Evolutionary conservation across 2,797 vertebrate species (phyloP), one percentile per base, ranked within the genome.

Genomic region (Amblyopsis hoosieri): DNA sequence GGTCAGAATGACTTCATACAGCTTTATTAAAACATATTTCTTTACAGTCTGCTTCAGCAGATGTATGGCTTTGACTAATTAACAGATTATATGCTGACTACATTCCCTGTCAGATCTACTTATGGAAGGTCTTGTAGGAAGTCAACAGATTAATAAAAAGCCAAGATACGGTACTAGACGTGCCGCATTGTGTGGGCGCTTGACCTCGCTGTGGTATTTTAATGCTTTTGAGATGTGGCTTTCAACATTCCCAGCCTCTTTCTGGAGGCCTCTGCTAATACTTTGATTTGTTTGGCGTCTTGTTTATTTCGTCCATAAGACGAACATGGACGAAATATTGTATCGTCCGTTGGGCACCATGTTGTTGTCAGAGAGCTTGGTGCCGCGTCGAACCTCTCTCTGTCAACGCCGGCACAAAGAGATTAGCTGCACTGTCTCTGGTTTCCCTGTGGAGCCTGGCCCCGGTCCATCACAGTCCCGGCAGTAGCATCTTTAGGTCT

Each of bases 371-470:
- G 74, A 62, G 67, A 70, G 71, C 85, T 85, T 79, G 79, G 74
- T 78, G 78, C 83, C 73, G 82, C 72, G 67, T 72, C 88, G 92
- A 92, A 90, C 91, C 90, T 90, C 90, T 78, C 92, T 93, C 91
- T 92, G 91, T 93, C 91, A 91, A 83, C 86, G 75, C 72, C 75
- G 83, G 85, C 86, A 85, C 67, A 60, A 68, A 79, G 88, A 92
- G 91, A 93, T 93, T 91, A 93, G 91, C 89, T 86, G 73, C 84
- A 90, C 87, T 86, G 88, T 90, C 79, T 89, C 80, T 85, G 80
- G 87, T 89, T 81, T 88, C 89, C 89, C 78, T 57, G 79, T 69
- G 87, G 87, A 89, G 72, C 85, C 83, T 64, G 59, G 80, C 72
- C 84, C 67, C 84, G 77, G 90, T 89, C 91, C 88, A 82, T 88